phyloP scores from a whole-genome alignment of 2,113 vertebrate species.

The Mesitornis unicolor region DNA sequence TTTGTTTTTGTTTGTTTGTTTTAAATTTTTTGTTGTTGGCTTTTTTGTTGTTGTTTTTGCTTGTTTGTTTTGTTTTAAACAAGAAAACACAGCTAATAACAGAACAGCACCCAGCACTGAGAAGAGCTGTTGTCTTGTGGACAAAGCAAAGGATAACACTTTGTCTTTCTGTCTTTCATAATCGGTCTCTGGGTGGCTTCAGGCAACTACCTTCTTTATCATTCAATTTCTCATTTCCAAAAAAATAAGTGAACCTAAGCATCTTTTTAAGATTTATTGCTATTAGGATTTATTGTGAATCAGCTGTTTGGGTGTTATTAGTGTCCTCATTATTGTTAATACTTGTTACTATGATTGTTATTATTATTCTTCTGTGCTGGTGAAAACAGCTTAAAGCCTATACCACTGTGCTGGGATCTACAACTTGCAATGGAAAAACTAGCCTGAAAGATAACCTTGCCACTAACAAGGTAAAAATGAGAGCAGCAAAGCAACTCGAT shows the following conservation, averaged over 20 bases:
- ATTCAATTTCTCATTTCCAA: not conserved
- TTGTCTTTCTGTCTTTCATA: not conserved
- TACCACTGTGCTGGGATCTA: conserved; percentile 22
- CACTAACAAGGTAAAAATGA: conserved; percentile 61
- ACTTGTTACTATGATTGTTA: not conserved
- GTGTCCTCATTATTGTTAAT: not conserved
- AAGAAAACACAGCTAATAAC: not conserved
- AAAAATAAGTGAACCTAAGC: not conserved
- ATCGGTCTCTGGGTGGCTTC: not conserved
- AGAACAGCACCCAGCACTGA: not conserved
- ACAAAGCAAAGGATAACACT: not conserved
- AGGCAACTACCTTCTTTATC: not conserved
- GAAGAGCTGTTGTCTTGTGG: not conserved
- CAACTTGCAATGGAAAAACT: not conserved
- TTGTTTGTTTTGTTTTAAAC: not conserved
- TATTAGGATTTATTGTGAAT: not conserved
- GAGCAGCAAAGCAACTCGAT: not conserved
- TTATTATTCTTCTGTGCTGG: not conserved
- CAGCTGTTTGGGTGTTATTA: not conserved
- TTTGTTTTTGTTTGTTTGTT: not conserved
- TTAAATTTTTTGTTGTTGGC: not conserved
- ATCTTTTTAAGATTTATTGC: not conserved
- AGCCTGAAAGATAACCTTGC: conserved; percentile 50
- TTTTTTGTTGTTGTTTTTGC: not conserved
- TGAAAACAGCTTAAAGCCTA: not conserved